These are phyloP conservation scores for Zaprionus camerounensis DNA, from an alignment of 1,140 invertebrate species.

Conservation along the genomic window DNA sequence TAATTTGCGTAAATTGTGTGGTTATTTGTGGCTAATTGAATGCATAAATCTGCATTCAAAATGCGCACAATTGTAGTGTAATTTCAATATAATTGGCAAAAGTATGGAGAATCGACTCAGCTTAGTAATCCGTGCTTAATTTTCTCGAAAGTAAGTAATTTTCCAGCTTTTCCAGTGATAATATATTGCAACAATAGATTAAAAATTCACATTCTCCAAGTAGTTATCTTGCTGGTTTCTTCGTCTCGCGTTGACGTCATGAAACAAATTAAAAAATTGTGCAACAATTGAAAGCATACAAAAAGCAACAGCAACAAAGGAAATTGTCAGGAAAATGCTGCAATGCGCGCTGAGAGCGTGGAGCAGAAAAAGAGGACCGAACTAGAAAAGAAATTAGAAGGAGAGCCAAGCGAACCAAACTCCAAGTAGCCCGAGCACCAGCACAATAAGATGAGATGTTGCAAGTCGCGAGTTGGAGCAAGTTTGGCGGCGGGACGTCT, in stretches of 20 bases:
- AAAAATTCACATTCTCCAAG: constrained; percentile 59
- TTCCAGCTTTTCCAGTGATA: constrained; percentile 29
- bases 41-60: constrained; percentile 61
- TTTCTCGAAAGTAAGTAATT: constrained; percentile 9
- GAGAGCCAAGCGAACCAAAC: constrained; percentile 64
- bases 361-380: constrained; percentile 34
- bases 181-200: constrained; percentile 43
- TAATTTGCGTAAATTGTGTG: constrained; percentile 70
- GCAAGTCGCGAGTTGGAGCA: constrained; percentile 18
- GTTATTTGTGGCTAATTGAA: constrained; percentile 75
- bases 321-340: constrained; percentile 76
- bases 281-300: constrained; percentile 76
- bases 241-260: constrained; percentile 42
- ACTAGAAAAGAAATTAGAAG: constrained; percentile 62
- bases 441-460: constrained; percentile 71
- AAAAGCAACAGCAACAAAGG: constrained; percentile 47
- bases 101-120: constrained; percentile 10
- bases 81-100: constrained; percentile 61
- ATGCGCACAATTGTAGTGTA: constrained; percentile 41
- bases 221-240: constrained; percentile 37
- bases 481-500: constrained; percentile 39
- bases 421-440: constrained; percentile 44
- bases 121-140: neutral
- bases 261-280: constrained; percentile 81
- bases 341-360: constrained; percentile 29